Conservation (phyloP, 2,888 invertebrate species). For the Therioaphis trifolii region DNA sequence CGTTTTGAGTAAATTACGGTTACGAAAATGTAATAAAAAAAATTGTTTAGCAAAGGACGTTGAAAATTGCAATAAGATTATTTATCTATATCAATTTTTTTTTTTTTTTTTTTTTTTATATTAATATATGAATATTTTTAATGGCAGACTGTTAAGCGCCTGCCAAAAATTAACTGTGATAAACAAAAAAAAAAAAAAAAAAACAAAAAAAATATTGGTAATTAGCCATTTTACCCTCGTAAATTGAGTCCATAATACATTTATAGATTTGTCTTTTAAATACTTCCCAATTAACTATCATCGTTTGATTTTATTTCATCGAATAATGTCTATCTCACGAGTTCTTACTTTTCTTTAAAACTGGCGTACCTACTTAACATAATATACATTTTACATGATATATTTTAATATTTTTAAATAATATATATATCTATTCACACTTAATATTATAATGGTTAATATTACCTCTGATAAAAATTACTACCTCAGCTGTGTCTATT, state of each 20-base stretch:
- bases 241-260: background rate
- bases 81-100: constrained; percentile 43
- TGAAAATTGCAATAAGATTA: constrained; percentile 57
- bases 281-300: background rate
- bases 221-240: background rate
- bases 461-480: background rate
- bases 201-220: constrained; percentile 28
- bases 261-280: constrained; percentile 14
- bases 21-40: constrained; percentile 27
- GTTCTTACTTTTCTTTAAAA: constrained; percentile 20
- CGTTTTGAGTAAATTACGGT: constrained; percentile 15
- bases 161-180: constrained; percentile 61
- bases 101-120: constrained; percentile 15
- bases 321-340: constrained; percentile 6
- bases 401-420: background rate
- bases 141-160: constrained; percentile 22
- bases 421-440: background rate
- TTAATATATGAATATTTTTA: constrained; percentile 54
- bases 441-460: background rate
- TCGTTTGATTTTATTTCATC: constrained; percentile 1
- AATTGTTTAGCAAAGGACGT: constrained; percentile 55
- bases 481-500: background rate
- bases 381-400: background rate
- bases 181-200: constrained; percentile 36
- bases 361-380: constrained; percentile 13